phyloP scores from a whole-genome alignment of 2,888 invertebrate genomes.

The Platycheirus albimanus region DNA sequence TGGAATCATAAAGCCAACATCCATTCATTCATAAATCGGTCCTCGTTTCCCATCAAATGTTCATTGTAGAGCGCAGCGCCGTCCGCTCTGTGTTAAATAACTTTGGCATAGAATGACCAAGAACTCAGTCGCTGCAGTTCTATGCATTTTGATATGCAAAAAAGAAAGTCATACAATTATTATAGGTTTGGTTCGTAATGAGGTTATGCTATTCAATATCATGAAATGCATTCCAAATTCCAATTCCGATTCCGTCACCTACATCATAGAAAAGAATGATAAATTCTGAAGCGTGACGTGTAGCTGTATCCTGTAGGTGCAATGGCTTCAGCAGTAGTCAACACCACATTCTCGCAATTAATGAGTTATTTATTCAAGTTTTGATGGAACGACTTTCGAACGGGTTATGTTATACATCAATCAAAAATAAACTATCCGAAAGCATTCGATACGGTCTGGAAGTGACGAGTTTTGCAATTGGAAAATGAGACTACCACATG shows the following conservation, averaged over 20 bases:
- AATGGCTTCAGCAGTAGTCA: too few relatives aligned
- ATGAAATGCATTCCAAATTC: slow-evolving; percentile 23
- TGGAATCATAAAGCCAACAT: neutral
- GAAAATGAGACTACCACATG: too few relatives aligned
- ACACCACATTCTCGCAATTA: too few relatives aligned
- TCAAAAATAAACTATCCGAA: too few relatives aligned
- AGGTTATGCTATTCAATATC: slow-evolving; percentile 28
- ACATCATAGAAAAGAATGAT: too few relatives aligned
- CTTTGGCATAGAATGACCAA: neutral
- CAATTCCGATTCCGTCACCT: neutral
- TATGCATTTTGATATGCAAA: neutral
- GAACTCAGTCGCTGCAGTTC: neutral
- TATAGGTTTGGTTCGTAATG: neutral
- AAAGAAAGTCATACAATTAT: slow-evolving; percentile 14
- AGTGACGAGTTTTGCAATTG: too few relatives aligned
- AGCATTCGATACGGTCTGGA: too few relatives aligned
- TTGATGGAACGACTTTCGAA: too few relatives aligned
- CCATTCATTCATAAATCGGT: slow-evolving; percentile 21
- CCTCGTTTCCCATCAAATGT: neutral
- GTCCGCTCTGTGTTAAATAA: neutral
- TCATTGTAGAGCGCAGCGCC: too few relatives aligned
- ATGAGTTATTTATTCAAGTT: too few relatives aligned
- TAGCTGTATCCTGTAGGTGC: too few relatives aligned
- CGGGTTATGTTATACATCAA: too few relatives aligned
- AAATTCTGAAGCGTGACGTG: neutral